Evolutionary conservation across 1,140 invertebrate species (phyloP).

Genomic region (Maconellicoccus hirsutus): DNA sequence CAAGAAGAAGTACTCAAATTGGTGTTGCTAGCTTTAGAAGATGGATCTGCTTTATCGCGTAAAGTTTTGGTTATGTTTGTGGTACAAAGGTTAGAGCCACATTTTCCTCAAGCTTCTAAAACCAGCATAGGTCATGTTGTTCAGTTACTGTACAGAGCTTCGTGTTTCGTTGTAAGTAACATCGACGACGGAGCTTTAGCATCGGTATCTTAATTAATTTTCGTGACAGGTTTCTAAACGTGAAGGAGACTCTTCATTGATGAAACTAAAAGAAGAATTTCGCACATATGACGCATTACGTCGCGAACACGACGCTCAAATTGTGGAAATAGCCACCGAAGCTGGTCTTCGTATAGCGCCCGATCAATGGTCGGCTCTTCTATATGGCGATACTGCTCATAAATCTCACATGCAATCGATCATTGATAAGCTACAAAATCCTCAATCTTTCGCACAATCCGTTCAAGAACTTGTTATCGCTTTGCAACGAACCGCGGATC

Average conservation of each 20-base stretch:
- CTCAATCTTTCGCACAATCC: constrained; percentile 68
- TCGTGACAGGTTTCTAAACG: constrained; percentile 75
- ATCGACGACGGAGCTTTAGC: too few species aligned
- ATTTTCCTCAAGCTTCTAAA: constrained; percentile 96
- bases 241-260: constrained; percentile 92
- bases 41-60: constrained; percentile 89
- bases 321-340: constrained; percentile 94
- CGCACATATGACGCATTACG: constrained; percentile 85
- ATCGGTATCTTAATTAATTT: background rate
- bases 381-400: constrained; percentile 90
- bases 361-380: constrained; percentile 92
- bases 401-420: constrained; percentile 99
- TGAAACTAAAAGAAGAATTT: constrained; percentile 98
- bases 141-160: constrained; percentile 91
- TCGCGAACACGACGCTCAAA: constrained; percentile 95
- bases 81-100: constrained; percentile 84
- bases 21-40: constrained; percentile 84
- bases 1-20: constrained; percentile 95
- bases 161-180: constrained; percentile 82
- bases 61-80: constrained; percentile 99
- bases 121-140: constrained; percentile 98
- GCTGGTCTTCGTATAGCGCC: constrained; percentile 92
- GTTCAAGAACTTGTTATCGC: constrained; percentile 87
- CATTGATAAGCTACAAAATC: constrained; percentile 86
- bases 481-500: constrained; percentile 80